These are phyloP conservation scores for Alfaro cultratus DNA, from an alignment of 2,797 vertebrate genomes.

Conservation along the genomic window DNA sequence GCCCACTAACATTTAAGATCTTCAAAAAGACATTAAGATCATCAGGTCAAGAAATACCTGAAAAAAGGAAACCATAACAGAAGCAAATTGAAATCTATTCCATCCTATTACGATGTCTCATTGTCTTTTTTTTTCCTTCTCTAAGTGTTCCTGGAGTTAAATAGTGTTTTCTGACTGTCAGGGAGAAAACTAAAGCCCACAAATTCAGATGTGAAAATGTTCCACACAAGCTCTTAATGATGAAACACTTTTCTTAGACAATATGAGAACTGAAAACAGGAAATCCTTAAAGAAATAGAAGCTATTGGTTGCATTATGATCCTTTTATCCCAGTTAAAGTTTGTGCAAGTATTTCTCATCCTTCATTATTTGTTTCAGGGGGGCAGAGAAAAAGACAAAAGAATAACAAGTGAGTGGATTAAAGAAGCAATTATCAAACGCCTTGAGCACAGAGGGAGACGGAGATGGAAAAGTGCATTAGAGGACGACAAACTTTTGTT, in stretches of 20 bases:
- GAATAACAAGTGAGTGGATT: slow-evolving; percentile 23
- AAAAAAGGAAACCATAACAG: slow-evolving; percentile 25
- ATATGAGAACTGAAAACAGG: slow-evolving; percentile 15
- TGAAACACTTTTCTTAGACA: slow-evolving; percentile 7
- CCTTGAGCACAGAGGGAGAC: slow-evolving; percentile 23
- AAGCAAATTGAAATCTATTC: slow-evolving; percentile 43
- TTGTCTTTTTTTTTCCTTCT: not conserved
- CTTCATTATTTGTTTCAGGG: slow-evolving; percentile 40
- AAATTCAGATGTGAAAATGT: slow-evolving; percentile 4
- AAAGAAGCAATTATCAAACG: slow-evolving; percentile 40
- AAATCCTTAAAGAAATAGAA: slow-evolving; percentile 23
- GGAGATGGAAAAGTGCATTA: slow-evolving; percentile 71
- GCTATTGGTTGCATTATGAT: slow-evolving; percentile 48
- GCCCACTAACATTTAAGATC: slow-evolving; percentile 24
- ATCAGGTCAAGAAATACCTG: slow-evolving; percentile 15
- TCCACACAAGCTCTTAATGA: slow-evolving; percentile 37
- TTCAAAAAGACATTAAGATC: slow-evolving; percentile 32
- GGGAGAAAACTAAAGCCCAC: slow-evolving; percentile 18
- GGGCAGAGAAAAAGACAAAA: slow-evolving; percentile 33
- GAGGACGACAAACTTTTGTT: slow-evolving; percentile 60
- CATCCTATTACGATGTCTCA: not conserved
- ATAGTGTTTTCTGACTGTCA: slow-evolving; percentile 26
- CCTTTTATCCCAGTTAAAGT: slow-evolving; percentile 36
- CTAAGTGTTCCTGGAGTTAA: slow-evolving; percentile 4
- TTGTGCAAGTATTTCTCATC: slow-evolving; percentile 62